Conservation (phyloP, 2,888 invertebrate species). For the Metopia argyrocephala region DNA sequence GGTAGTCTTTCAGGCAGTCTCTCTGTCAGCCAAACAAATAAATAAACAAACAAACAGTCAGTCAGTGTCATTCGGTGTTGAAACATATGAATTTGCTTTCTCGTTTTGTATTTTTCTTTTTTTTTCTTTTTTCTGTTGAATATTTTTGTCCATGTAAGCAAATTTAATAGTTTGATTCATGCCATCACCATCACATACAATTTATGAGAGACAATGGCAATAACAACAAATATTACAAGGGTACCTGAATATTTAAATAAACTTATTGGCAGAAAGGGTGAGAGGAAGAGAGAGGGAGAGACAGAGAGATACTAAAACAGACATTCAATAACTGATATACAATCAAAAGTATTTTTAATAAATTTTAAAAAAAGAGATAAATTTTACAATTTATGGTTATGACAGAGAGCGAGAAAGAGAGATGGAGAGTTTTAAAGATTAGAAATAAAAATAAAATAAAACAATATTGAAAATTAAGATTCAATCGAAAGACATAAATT, state of each 20-base stretch:
- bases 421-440: too few species aligned
- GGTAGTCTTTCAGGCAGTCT: not conserved
- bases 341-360: not conserved
- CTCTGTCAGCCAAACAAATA: not conserved
- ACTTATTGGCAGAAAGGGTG: not conserved
- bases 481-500: too few species aligned
- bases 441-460: too few species aligned
- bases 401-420: too few species aligned
- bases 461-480: too few species aligned
- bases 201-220: conserved; percentile 51
- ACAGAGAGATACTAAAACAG: not conserved
- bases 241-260: conserved; percentile 37
- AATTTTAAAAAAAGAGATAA: not conserved
- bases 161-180: conserved; percentile 63
- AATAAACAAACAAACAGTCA: conserved; percentile 8
- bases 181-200: conserved; percentile 41
- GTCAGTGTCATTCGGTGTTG: conserved; percentile 4
- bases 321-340: not conserved
- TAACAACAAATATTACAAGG: conserved; percentile 37
- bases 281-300: not conserved
- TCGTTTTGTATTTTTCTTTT: not conserved
- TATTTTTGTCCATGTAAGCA: conserved; percentile 57
- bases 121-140: conserved; percentile 12
- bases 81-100: conserved; percentile 18
- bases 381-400: not conserved